These are phyloP conservation scores for Pantelozetes paolii DNA, from an alignment of 2,888 invertebrate genomes.

Conservation along the genomic window DNA sequence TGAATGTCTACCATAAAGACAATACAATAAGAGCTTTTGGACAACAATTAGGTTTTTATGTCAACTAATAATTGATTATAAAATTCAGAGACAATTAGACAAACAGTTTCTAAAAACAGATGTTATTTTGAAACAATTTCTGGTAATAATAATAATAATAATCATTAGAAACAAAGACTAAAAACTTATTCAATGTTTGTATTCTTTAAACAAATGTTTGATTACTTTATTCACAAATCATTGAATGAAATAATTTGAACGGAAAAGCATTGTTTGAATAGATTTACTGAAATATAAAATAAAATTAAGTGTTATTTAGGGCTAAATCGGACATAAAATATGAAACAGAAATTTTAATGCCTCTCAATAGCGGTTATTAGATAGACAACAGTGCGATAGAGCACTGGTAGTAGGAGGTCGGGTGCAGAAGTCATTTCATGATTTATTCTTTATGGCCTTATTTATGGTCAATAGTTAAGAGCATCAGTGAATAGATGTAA, in stretches of 20 bases:
- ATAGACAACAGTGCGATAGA: neutral
- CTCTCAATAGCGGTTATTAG: neutral
- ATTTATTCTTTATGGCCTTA: slow-evolving; percentile 31
- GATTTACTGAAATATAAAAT: neutral
- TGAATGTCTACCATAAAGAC: neutral
- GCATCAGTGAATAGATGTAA: slow-evolving; percentile 9
- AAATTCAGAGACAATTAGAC: too few species aligned
- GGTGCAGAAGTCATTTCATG: neutral
- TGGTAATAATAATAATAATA: too few species aligned
- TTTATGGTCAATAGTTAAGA: slow-evolving; percentile 20
- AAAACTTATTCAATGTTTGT: neutral
- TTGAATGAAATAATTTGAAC: neutral
- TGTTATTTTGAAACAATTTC: too few species aligned
- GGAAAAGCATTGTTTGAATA: neutral
- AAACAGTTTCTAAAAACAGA: too few species aligned
- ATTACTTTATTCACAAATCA: neutral
- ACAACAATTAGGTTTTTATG: too few species aligned
- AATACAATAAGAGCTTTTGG: neutral
- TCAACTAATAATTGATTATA: too few species aligned
- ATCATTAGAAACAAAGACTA: too few species aligned
- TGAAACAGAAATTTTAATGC: neutral
- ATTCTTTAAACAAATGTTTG: neutral
- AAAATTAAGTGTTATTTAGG: neutral
- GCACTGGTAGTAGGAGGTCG: neutral
- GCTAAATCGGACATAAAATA: slow-evolving; percentile 6